phyloP scores from a whole-genome alignment of 1,140 invertebrate genomes.

The Ceratina japonica region DNA sequence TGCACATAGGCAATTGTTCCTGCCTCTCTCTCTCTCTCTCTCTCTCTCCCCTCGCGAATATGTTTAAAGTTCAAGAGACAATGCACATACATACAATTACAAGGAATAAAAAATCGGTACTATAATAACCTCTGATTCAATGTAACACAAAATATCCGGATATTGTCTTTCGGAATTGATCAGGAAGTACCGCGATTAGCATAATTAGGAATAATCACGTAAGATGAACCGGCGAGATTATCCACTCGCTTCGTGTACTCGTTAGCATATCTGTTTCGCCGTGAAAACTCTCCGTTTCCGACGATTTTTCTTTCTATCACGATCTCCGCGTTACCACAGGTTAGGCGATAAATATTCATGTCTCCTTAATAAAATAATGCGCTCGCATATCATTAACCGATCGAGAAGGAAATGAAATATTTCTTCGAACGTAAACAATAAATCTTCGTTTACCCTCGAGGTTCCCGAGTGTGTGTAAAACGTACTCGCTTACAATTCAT shows the following conservation, averaged over 20 bases:
- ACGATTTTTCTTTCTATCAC: background rate
- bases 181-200: slow-evolving; percentile 53
- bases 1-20: background rate
- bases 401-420: too few species aligned
- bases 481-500: background rate
- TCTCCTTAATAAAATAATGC: too few species aligned
- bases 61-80: background rate
- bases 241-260: slow-evolving; percentile 56
- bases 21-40: background rate
- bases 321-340: background rate
- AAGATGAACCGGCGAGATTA: slow-evolving; percentile 58
- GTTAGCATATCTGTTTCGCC: slow-evolving; percentile 52
- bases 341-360: background rate
- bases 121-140: slow-evolving; percentile 53
- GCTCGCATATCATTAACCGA: too few species aligned
- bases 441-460: too few species aligned
- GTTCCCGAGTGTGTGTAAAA: background rate
- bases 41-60: too few species aligned
- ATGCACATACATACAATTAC: slow-evolving; percentile 46
- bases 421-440: too few species aligned
- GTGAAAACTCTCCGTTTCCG: slow-evolving; percentile 26
- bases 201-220: slow-evolving; percentile 64
- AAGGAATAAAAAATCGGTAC: slow-evolving; percentile 51
- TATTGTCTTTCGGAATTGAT: slow-evolving; percentile 46
- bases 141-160: slow-evolving; percentile 46